Evolutionary conservation across 2,888 invertebrate species (phyloP), one percentile per base, ranked within the genome.

Genomic region (Platynereis dumerilii): DNA sequence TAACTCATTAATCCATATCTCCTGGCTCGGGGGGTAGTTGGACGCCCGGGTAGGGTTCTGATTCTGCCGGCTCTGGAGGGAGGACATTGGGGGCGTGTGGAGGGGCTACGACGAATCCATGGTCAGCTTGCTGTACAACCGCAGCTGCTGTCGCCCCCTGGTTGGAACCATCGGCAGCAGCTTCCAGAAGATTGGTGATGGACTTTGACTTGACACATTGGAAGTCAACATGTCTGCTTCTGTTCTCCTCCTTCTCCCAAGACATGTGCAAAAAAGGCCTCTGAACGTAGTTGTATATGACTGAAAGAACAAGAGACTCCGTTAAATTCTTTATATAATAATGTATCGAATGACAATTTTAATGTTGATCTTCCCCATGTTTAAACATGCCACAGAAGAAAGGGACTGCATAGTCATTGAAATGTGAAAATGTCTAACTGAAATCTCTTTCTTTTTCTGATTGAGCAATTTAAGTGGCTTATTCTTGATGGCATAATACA

Each of bases 241-340:
- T 96, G 0, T 97, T 98, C 79, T 99, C 99, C 80, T 99, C 99
- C 79, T 99, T 99, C 83, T 99, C 99, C 99, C 99, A 99, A 0
- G 96, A 96, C 93, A 96, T 95, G 81, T 97, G 96, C 61, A 99
- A 93, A 85, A 99, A 99, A 0, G 99, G 99, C 0, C 99, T 88
- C 83, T 99, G 99, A 0, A 99, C 98, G 84, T 99, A 99, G 86
- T 98, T 99, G 87, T 99, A 99, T 72, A 99, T 97, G 1, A 98
- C 94, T 86, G 76, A 10, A 67, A 65, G 26, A 26, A n/a, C 48
- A 39, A 5, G 15, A n/a, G n/a, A n/a, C n/a, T n/a, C n/a, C n/a
- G n/a, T n/a, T n/a, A n/a, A n/a, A n/a, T n/a, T n/a, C n/a, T n/a
- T n/a, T 20, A n/a, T 55, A 54, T 17, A 42, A 42, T 42, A 42